A percentile compares a stretch with the other conserved stretches of the same genome.
Evolutionary conservation across 2,888 invertebrate genomes (phyloP).

Genomic region (Meganola albula): DNA sequence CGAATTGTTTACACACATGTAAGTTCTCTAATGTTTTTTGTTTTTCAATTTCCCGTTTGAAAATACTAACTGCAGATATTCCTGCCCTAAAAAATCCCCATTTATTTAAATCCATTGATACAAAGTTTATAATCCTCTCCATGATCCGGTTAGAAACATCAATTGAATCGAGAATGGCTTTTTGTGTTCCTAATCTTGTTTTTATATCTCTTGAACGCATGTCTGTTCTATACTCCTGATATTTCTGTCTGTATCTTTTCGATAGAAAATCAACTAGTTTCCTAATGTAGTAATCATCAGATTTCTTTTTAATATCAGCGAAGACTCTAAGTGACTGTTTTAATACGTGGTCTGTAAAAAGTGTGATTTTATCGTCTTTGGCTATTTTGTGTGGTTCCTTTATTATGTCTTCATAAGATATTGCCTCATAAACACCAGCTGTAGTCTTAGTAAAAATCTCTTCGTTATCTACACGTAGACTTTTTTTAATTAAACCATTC

Average conservation of each 20-base stretch:
- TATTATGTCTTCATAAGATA: no score
- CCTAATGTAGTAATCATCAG: slow-evolving; percentile 19
- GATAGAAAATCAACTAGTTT: slow-evolving; percentile 27
- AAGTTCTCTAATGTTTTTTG: slow-evolving; percentile 28
- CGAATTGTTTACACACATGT: slow-evolving; percentile 37
- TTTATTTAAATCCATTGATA: slow-evolving; percentile 28
- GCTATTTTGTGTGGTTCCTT: slow-evolving; percentile 24
- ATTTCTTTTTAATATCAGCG: slow-evolving; percentile 29
- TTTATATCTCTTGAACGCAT: slow-evolving; percentile 39
- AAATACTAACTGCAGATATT: slow-evolving; percentile 9
- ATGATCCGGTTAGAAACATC: slow-evolving; percentile 41
- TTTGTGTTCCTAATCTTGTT: slow-evolving; percentile 41
- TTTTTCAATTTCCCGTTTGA: slow-evolving; percentile 32
- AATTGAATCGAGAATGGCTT: slow-evolving; percentile 45
- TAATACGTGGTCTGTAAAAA: slow-evolving; percentile 37
- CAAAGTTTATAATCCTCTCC: slow-evolving; percentile 32
- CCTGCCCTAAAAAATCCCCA: slow-evolving; percentile 16
- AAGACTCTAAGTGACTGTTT: slow-evolving; percentile 39
- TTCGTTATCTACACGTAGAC: no score
- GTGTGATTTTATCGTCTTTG: slow-evolving; percentile 32
- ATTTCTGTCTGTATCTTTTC: slow-evolving; percentile 36
- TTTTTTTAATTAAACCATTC: no score
- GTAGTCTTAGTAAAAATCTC: background rate
- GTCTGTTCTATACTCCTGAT: slow-evolving; percentile 34
- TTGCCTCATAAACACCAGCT: no score